Percentiles rank a stretch among this genome's conserved stretches.
Evolutionary conservation across 2,797 vertebrate genomes (phyloP).

Genomic region (Dallia pectoralis): DNA sequence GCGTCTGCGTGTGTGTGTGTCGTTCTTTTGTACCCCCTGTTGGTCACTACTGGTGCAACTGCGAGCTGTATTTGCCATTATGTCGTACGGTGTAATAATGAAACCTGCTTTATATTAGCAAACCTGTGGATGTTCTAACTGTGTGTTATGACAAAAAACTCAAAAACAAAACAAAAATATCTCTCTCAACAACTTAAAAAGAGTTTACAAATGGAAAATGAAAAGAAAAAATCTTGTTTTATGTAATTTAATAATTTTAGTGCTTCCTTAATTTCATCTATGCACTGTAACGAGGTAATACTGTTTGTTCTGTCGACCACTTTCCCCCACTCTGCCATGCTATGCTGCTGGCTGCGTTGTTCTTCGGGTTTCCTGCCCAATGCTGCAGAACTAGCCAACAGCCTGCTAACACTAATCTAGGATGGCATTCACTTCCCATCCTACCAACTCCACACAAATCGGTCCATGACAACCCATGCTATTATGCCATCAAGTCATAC

Average conservation of each 20-base stretch:
- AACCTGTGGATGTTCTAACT: conserved; percentile 52
- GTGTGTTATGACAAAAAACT: conserved; percentile 58
- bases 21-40: conserved; percentile 46
- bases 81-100: conserved; percentile 55
- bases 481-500: conserved; percentile 1
- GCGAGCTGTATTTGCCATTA: conserved; percentile 77
- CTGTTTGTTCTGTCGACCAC: conserved; percentile 64
- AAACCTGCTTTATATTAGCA: conserved; percentile 70
- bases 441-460: neutral
- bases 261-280: conserved; percentile 99
- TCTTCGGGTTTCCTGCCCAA: neutral
- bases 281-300: conserved; percentile 93
- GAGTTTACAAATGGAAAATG: conserved; percentile 81
- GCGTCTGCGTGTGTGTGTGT: conserved; percentile 63
- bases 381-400: neutral
- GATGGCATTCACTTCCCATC: conserved; percentile 4
- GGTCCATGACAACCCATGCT: neutral
- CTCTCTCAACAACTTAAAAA: conserved; percentile 69
- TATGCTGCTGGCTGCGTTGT: conserved; percentile 56
- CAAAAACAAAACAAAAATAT: conserved; percentile 67
- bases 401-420: neutral
- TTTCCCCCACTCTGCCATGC: conserved; percentile 48
- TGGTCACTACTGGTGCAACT: conserved; percentile 65
- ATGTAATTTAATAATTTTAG: conserved; percentile 78
- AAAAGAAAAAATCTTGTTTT: conserved; percentile 74